phyloP scores from a whole-genome alignment of 2,113 vertebrate species.

The Leucoraja erinaceus region DNA sequence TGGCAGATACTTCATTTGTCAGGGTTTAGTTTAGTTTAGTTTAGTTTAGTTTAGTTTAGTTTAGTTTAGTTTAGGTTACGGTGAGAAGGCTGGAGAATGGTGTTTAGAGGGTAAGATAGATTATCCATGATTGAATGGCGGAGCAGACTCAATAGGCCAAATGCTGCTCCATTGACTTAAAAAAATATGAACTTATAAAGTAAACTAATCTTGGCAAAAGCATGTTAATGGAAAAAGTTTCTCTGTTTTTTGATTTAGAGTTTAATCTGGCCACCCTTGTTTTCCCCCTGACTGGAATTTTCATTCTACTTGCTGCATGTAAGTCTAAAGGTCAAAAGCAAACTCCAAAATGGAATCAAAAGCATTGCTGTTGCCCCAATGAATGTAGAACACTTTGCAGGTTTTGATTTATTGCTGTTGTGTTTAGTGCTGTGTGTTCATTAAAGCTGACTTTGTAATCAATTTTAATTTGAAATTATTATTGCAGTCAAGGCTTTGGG shows the following conservation, averaged over 20 bases:
- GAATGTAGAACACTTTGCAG: background rate
- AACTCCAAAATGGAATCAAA: background rate
- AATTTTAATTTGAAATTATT: slow-evolving; percentile 28
- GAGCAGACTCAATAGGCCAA: no score
- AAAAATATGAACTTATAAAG: no score
- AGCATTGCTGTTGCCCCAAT: background rate
- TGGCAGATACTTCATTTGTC: no score
- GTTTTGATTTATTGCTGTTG: slow-evolving; percentile 19
- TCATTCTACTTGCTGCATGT: background rate
- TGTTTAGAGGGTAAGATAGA: no score
- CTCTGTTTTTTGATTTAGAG: background rate
- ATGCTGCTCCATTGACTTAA: no score
- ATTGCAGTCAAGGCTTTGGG: background rate
- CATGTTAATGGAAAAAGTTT: background rate
- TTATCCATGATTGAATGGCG: no score
- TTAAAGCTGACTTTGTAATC: slow-evolving; percentile 3
- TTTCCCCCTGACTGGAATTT: background rate
- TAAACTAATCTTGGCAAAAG: background rate
- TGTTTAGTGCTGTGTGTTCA: background rate
- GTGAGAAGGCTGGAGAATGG: no score
- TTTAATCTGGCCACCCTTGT: background rate
- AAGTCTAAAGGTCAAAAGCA: background rate
- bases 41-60: no score
- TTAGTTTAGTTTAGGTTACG: no score
- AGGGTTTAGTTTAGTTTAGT: no score